A percentile compares a stretch with the other conserved stretches of the same genome.
phyloP scores from a whole-genome alignment of 2,113 vertebrate species.

The Spea bombifrons region DNA sequence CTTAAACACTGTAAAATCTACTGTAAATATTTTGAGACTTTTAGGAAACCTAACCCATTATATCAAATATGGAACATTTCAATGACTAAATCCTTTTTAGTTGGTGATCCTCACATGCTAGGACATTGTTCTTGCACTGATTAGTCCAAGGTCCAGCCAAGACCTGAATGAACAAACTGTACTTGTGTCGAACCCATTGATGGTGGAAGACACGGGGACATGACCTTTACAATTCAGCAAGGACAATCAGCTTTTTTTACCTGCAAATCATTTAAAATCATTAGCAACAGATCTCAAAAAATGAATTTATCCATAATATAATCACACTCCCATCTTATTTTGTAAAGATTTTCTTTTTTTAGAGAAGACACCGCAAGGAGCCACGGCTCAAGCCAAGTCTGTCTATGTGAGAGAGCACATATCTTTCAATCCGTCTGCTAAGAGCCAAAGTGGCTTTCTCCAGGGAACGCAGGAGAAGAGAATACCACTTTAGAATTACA shows the following conservation, averaged over 20 bases:
- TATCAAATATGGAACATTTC: too few species aligned
- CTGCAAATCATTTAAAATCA: neutral
- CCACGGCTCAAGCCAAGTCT: conserved; percentile 5
- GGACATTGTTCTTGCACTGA: too few species aligned
- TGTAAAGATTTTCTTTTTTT: conserved; percentile 21
- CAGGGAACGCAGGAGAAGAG: conserved; percentile 53
- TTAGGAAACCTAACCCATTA: too few species aligned
- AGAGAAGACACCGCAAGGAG: conserved; percentile 28
- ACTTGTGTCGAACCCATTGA: too few species aligned
- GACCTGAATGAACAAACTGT: too few species aligned
- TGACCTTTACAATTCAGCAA: neutral
- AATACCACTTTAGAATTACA: conserved; percentile 55
- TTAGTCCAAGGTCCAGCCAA: too few species aligned
- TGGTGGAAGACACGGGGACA: too few species aligned
- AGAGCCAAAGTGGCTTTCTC: conserved; percentile 22
- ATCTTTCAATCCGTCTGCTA: conserved; percentile 33
- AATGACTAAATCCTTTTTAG: too few species aligned
- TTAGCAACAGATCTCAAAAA: neutral
- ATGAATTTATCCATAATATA: neutral
- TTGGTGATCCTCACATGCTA: too few species aligned
- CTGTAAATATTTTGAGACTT: too few species aligned
- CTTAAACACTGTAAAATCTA: too few species aligned
- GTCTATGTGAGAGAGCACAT: conserved; percentile 13
- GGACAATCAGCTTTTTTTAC: neutral
- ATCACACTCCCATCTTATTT: conserved; percentile 1